Conservation (phyloP, 2,888 invertebrate species). For the Phlogophora meticulosa region DNA sequence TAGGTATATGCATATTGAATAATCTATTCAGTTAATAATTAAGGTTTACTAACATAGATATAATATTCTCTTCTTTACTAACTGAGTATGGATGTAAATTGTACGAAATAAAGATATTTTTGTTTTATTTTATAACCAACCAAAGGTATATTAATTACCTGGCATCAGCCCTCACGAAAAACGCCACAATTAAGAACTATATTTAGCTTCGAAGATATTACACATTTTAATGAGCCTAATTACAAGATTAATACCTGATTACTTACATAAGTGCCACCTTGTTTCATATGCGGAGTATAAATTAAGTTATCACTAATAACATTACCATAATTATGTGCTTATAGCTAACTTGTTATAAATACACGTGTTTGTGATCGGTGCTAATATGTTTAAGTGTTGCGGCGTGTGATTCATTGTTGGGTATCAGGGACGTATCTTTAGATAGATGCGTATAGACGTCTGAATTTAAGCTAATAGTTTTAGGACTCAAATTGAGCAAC, state of each 20-base stretch:
- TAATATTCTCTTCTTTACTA: too few relatives aligned
- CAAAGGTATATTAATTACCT: too few relatives aligned
- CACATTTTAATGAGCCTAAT: slow-evolving; percentile 34
- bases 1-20: too few relatives aligned
- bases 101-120: too few relatives aligned
- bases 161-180: slow-evolving; percentile 24
- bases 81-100: too few relatives aligned
- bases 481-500: too few relatives aligned
- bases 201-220: neutral
- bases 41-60: too few relatives aligned
- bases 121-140: too few relatives aligned
- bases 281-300: slow-evolving; percentile 30
- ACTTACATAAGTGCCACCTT: slow-evolving; percentile 38
- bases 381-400: slow-evolving; percentile 29
- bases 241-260: slow-evolving; percentile 35
- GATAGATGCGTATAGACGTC: too few relatives aligned
- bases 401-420: neutral
- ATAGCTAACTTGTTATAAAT: slow-evolving; percentile 37
- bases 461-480: too few relatives aligned
- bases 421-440: neutral
- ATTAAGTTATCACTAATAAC: slow-evolving; percentile 49
- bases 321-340: slow-evolving; percentile 56
- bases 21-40: too few relatives aligned
- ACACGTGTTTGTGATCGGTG: slow-evolving; percentile 49
- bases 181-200: neutral